Conservation (phyloP, 2,797 vertebrate species). For the Poecilia gillii region DNA sequence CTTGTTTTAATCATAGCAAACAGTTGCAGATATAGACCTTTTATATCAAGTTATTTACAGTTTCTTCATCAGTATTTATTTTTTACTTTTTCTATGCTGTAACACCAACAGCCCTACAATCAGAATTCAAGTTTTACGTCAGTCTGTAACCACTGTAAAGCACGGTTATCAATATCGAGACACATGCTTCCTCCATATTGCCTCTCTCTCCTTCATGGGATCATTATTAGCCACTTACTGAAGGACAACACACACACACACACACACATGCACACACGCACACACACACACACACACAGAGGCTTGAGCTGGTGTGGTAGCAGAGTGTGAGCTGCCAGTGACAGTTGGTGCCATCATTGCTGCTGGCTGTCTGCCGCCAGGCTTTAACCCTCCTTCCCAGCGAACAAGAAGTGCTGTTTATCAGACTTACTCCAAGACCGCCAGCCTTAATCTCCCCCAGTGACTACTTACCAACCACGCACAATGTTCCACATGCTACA, state of each 20-base stretch:
- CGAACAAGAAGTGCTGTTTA: conserved; percentile 70
- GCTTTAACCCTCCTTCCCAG: conserved; percentile 61
- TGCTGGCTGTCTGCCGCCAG: conserved; percentile 72
- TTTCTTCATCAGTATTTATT: neutral
- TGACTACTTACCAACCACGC: conserved; percentile 39
- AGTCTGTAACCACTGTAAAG: neutral
- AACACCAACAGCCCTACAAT: neutral
- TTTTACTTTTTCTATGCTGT: neutral
- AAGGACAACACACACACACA: conserved; percentile 16
- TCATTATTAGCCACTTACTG: conserved; percentile 14
- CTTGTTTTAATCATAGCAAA: neutral
- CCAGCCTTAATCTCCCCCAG: conserved; percentile 48
- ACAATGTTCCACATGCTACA: conserved; percentile 47
- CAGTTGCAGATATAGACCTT: neutral
- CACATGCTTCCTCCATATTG: neutral
- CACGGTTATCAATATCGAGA: neutral
- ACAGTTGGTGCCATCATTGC: conserved; percentile 77
- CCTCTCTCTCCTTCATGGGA: neutral
- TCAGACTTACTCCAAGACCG: conserved; percentile 64
- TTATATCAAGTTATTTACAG: neutral
- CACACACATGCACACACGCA: conserved; percentile 10
- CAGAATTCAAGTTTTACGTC: neutral
- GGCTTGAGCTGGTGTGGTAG: conserved; percentile 38
- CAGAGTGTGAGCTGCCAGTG: conserved; percentile 61
- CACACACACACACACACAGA: conserved; percentile 22